A percentile compares a stretch with the other conserved stretches of the same genome.
These are phyloP conservation scores for Daktulosphaira vitifoliae DNA, from an alignment of 1,140 invertebrate species.

Conservation along the genomic window DNA sequence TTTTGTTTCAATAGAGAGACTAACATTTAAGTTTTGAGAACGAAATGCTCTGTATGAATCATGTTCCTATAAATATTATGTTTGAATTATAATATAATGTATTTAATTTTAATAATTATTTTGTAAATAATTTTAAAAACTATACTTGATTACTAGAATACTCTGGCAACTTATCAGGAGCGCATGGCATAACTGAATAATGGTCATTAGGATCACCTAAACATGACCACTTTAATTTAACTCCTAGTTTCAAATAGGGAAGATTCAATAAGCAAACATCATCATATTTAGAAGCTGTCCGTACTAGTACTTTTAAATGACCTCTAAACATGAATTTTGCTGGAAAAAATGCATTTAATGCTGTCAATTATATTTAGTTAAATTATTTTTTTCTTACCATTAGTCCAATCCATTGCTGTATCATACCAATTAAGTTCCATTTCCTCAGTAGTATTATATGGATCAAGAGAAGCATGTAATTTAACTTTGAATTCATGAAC, in stretches of 20 bases:
- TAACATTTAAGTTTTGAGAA: slow-evolving; percentile 85
- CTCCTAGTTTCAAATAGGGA: slow-evolving; percentile 74
- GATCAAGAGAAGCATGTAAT: slow-evolving; percentile 90
- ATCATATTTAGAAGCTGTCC: slow-evolving; percentile 97
- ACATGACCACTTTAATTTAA: slow-evolving; percentile 80
- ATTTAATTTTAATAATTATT: neutral
- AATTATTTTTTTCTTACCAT: too few relatives aligned
- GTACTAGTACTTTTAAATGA: slow-evolving; percentile 76
- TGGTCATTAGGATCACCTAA: slow-evolving; percentile 91
- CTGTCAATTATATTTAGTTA: too few relatives aligned
- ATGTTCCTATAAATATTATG: slow-evolving; percentile 52
- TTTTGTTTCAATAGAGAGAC: slow-evolving; percentile 81
- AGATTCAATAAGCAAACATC: slow-evolving; percentile 87
- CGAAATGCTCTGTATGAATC: slow-evolving; percentile 85
- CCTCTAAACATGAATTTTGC: slow-evolving; percentile 78
- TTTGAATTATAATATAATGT: neutral
- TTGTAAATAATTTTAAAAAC: slow-evolving; percentile 18
- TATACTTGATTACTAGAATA: slow-evolving; percentile 87
- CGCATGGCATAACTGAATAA: slow-evolving; percentile 91
- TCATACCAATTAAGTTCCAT: slow-evolving; percentile 95
- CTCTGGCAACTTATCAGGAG: slow-evolving; percentile 91
- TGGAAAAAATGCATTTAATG: slow-evolving; percentile 43
- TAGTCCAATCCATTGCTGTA: slow-evolving; percentile 90
- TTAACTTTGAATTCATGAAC: slow-evolving; percentile 77
- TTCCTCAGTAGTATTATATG: slow-evolving; percentile 97